Evolutionary conservation across 2,797 vertebrate genomes (phyloP), one percentile per base, ranked within the genome.

Genomic region (Sphaeramia orbicularis): DNA sequence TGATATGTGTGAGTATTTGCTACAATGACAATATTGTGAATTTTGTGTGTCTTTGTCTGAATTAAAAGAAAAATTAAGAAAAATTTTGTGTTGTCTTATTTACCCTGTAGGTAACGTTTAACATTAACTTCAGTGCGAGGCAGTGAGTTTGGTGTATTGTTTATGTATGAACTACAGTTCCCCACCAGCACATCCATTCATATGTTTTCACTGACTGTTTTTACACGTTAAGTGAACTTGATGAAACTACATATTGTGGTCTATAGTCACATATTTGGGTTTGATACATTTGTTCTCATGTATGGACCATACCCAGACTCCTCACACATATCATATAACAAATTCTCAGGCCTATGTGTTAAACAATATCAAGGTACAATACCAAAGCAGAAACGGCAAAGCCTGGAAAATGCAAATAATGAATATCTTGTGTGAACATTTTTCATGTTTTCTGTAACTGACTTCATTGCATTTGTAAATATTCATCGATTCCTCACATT

Each of bases 21-120:
- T 74, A 43, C 44, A 50, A 67, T 61, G 53, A 63, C 32, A 49
- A 18, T 48, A 50, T 67, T 66, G 68, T 81, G 48, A 56, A 62
- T 36, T 71, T 36, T 60, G 6, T 83, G 78, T 81, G 66, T 65
- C 41, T 74, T 55, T 83, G 74, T 78, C 62, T 60, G 80, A 83
- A 90, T 80, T 84, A 88, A 88, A 18, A 70, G 42, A 67, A 65
- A 32, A 14, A 6, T 38, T 58, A 69, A 64, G 0, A 10, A 42
- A 61, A 40, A 45, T 38, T 10, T 8, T 54, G 42, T 38, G 14
- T 4, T 27, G 16, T 54, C n/a, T 80, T 21, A 30, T 80, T 68
- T 49, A 9, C 10, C 9, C 4, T 24, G 5, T 24, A 24, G 21
- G 21, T 24, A 24, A 24, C 21, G 1, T 18, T 47, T 1, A 41